phyloP scores from a whole-genome alignment of 2,113 vertebrate species.

The Diadophis punctatus region DNA sequence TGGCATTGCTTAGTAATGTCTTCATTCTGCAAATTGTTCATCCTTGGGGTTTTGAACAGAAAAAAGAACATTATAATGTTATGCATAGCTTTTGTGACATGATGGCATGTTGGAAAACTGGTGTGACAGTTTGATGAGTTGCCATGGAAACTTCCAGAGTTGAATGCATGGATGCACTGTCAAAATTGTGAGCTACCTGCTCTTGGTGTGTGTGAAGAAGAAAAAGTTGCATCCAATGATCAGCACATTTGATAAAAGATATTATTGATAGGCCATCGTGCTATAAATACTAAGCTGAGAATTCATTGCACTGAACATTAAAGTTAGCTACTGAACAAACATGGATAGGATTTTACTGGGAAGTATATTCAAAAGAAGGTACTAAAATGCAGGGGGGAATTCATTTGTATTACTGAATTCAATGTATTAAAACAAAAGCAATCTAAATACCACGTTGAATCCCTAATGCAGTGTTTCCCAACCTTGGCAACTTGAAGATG shows the following conservation, averaged over 20 bases:
- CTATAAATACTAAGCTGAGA: not conserved
- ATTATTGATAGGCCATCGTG: not conserved
- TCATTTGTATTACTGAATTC: not conserved
- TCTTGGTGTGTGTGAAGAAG: constrained; percentile 60
- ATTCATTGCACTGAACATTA: not conserved
- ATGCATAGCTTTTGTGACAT: constrained; percentile 45
- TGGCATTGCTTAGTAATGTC: not conserved
- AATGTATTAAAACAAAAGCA: not conserved
- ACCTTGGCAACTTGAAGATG: too few species aligned
- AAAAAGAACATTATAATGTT: constrained; percentile 29
- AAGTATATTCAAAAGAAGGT: not conserved
- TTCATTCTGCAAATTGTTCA: constrained; percentile 18
- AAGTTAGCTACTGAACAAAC: not conserved
- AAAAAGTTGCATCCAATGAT: constrained; percentile 66
- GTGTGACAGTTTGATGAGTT: constrained; percentile 63
- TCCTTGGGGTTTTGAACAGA: constrained; percentile 9
- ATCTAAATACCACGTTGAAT: not conserved
- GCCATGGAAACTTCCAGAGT: constrained; percentile 69
- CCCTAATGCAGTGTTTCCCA: too few species aligned
- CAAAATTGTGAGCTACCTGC: constrained; percentile 60
- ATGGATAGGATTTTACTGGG: not conserved
- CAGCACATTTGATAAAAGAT: constrained; percentile 52
- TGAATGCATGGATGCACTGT: constrained; percentile 64
- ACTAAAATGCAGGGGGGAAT: not conserved
- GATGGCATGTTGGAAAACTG: constrained; percentile 52